Conservation (phyloP, 2,888 invertebrate species). For the Ditula angustiorana region DNA sequence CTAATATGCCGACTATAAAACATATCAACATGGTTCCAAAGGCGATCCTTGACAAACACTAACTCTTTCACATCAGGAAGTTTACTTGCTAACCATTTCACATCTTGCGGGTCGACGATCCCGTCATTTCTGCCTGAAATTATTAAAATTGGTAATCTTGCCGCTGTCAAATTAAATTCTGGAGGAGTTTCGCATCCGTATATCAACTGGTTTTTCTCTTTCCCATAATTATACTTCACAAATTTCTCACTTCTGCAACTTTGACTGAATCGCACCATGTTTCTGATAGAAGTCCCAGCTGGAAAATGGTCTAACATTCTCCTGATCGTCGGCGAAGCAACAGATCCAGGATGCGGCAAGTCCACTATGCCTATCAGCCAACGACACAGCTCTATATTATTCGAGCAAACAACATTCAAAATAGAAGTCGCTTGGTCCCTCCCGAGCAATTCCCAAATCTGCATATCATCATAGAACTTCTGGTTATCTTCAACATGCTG, state of each 20-base stretch:
- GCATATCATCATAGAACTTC: conserved; percentile 19
- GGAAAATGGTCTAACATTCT: conserved; percentile 11
- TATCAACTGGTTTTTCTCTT: conserved; percentile 6
- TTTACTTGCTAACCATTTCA: conserved; percentile 68
- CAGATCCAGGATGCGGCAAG: conserved; percentile 17
- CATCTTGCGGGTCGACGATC: conserved; percentile 84
- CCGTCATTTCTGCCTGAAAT: conserved; percentile 59
- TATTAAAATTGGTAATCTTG: conserved; percentile 21
- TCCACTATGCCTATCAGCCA: conserved; percentile 6
- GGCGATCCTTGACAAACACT: conserved; percentile 74
- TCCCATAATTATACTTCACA: conserved; percentile 30
- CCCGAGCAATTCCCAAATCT: conserved; percentile 22
- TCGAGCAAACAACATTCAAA: neutral
- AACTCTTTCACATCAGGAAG: conserved; percentile 78
- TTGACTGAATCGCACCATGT: conserved; percentile 67
- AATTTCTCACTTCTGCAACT: conserved; percentile 39
- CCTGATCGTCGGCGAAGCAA: neutral
- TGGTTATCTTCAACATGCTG: conserved; percentile 23
- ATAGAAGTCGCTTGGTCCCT: conserved; percentile 10
- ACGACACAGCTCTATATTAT: neutral
- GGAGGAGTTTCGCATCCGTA: conserved; percentile 28
- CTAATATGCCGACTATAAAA: conserved; percentile 26
- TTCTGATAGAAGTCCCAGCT: conserved; percentile 29
- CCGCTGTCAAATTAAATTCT: conserved; percentile 29
- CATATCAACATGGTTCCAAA: conserved; percentile 49